phyloP scores from a whole-genome alignment of 2,888 invertebrate species.

The Eulithis prunata region DNA sequence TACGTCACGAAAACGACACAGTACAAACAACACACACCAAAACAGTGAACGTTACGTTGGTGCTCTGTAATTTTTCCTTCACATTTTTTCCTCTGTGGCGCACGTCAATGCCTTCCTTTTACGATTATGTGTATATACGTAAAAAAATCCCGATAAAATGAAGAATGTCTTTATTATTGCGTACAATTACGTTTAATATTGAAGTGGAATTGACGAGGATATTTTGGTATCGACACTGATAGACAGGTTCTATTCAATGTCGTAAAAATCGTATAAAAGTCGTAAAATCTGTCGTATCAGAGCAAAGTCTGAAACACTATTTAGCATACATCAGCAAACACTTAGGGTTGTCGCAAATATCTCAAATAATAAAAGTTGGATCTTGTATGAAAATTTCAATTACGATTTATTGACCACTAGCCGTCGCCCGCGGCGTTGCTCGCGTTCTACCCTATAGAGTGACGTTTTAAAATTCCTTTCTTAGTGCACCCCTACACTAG shows the following conservation, averaged over 20 bases:
- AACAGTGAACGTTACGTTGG: constrained; percentile 1
- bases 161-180: constrained; percentile 36
- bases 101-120: constrained; percentile 41
- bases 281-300: neutral
- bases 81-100: constrained; percentile 27
- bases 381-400: no score
- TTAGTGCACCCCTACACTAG: no score
- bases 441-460: no score
- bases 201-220: constrained; percentile 29
- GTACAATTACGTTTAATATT: constrained; percentile 35
- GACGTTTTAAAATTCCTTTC: no score
- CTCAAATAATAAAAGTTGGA: no score
- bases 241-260: no score
- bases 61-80: neutral
- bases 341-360: no score
- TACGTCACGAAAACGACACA: constrained; percentile 29
- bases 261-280: no score
- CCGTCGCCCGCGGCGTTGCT: no score
- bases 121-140: constrained; percentile 39
- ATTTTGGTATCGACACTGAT: constrained; percentile 11
- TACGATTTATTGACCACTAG: no score
- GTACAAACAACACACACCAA: constrained; percentile 2
- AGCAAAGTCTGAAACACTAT: no score
- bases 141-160: constrained; percentile 41
- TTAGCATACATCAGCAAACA: no score